Percentiles rank a stretch among this genome's conserved stretches.
phyloP scores from a whole-genome alignment of 2,888 invertebrate species.

The Callosobruchus maculatus region DNA sequence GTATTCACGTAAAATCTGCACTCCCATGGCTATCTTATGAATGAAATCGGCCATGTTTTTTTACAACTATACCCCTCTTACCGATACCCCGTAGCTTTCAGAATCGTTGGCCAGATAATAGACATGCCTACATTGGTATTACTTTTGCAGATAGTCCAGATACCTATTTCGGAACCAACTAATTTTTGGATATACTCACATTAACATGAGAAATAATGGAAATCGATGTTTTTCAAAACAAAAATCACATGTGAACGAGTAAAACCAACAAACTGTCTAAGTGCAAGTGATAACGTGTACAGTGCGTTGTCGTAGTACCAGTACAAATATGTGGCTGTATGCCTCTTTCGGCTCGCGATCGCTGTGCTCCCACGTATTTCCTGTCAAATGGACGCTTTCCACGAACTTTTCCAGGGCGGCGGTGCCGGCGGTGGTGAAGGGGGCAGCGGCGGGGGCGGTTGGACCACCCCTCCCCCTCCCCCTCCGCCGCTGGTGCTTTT shows the following conservation, averaged over 20 bases:
- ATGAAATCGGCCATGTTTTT: too few species aligned
- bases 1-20: too few species aligned
- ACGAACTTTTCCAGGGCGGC: conserved; percentile 47
- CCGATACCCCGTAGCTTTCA: too few species aligned
- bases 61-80: too few species aligned
- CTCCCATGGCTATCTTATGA: too few species aligned
- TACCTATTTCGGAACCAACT: too few species aligned
- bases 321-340: background rate
- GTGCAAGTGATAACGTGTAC: background rate
- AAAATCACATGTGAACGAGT: background rate
- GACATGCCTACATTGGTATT: too few species aligned
- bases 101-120: too few species aligned
- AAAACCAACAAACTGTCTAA: background rate
- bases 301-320: background rate
- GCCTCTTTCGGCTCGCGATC: background rate
- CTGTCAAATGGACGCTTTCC: conserved; percentile 50
- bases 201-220: background rate
- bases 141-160: too few species aligned
- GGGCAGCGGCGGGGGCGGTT: conserved; percentile 16
- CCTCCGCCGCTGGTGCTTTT: background rate
- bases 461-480: background rate
- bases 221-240: background rate
- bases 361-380: conserved; percentile 1
- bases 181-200: too few species aligned
- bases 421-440: conserved; percentile 42